Evolutionary conservation across 1,140 invertebrate species (phyloP).

Genomic region (Drosophila bipectinata): DNA sequence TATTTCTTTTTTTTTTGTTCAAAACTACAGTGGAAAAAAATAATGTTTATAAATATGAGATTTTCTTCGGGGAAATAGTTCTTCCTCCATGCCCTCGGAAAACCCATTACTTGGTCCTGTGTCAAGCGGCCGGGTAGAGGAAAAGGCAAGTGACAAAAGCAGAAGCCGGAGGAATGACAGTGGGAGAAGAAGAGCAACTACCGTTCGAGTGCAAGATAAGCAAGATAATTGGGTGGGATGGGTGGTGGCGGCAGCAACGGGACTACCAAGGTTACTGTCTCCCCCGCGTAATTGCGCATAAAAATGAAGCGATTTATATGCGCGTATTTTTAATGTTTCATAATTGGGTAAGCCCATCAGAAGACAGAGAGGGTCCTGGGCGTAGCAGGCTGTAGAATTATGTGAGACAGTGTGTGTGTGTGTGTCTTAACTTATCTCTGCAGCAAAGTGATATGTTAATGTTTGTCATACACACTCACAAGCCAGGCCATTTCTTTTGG

Average conservation of each 20-base stretch:
- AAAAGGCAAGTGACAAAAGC: constrained; percentile 6
- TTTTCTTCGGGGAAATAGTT: neutral
- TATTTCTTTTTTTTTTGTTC: too few species aligned
- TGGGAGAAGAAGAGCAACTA: neutral
- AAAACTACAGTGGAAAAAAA: neutral
- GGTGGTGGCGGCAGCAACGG: neutral
- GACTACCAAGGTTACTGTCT: constrained; percentile 39
- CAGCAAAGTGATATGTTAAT: constrained; percentile 36
- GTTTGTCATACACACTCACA: constrained; percentile 16
- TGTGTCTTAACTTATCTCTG: constrained; percentile 9
- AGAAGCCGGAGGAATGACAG: constrained; percentile 7
- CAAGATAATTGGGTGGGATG: neutral
- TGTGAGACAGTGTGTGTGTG: neutral
- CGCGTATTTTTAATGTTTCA: constrained; percentile 79
- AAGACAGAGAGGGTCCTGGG: neutral
- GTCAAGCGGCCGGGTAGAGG: neutral
- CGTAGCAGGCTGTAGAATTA: neutral
- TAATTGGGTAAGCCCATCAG: constrained; percentile 67
- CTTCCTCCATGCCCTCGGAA: neutral
- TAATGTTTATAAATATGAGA: too few species aligned
- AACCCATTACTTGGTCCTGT: neutral
- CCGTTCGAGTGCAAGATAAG: constrained; percentile 1
- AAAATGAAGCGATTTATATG: constrained; percentile 82
- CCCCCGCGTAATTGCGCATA: constrained; percentile 68
- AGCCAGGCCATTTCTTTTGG: neutral